Evolutionary conservation across 2,113 vertebrate species (phyloP), one percentile per base, ranked within the genome.

Genomic region (Rhea americana): DNA sequence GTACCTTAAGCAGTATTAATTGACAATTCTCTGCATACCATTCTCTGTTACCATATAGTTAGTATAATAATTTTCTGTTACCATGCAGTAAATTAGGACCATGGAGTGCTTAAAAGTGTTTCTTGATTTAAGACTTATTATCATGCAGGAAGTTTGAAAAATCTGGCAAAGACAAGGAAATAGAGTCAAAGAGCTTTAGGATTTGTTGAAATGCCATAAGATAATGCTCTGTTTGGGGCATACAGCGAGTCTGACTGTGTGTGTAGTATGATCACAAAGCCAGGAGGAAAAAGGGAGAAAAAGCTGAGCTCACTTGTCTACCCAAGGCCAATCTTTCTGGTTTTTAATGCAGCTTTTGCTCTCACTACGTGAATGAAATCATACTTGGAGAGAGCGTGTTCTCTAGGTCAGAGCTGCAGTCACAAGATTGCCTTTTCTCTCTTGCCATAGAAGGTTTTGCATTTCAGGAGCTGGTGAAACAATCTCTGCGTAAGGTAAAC

Each of bases 351-450:
- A 85, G 63, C 5, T 75, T 45, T 89, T 90, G 37, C 61, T 87
- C 75, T 73, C 47, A 30, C 55, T 89, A 79, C 45, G 67, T 94
- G 87, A 93, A 82, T 90, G 87, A 93, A 92, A 71, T 91, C 84
- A 59, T 73, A 65, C 28, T 87, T 91, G 55, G 37, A 87, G 59
- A 67, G 16, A 82, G 10, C 0, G 0, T 63, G 71, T 92, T 45
- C 63, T 77, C 73, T 59, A 74, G 67, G 67, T 80, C 85, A 91
- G 24, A 74, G 55, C 26, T 1, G 1, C 41, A 88, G 67, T 71
- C 87, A 85, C 68, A 91, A 91, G 82, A 72, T 28, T 82, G 79
- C 24, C n/a, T 92, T 82, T 85, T 77, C 87, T 85, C 39, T 82
- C 35, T 75, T 68, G 77, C 56, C 72, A 59, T 3, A 12, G 53